These are phyloP conservation scores for Macropis europaea DNA, from an alignment of 2,888 invertebrate species.

Conservation along the genomic window DNA sequence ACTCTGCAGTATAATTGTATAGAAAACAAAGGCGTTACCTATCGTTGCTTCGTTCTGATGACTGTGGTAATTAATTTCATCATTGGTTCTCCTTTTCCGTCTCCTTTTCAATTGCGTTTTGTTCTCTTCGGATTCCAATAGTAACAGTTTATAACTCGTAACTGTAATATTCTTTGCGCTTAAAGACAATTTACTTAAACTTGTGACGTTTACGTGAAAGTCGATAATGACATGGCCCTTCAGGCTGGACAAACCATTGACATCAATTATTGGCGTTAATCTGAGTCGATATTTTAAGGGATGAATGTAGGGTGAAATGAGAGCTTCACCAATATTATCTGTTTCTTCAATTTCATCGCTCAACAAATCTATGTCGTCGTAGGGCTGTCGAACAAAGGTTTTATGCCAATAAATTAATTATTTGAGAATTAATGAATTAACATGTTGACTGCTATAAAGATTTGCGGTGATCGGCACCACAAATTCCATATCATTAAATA, in stretches of 20 bases:
- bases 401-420: background rate
- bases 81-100: constrained; percentile 34
- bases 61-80: background rate
- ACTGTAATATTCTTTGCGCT: constrained; percentile 66
- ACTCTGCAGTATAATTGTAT: too few relatives aligned
- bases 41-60: background rate
- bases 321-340: constrained; percentile 16
- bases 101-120: constrained; percentile 20
- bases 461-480: too few relatives aligned
- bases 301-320: constrained; percentile 61
- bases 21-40: constrained; percentile 14
- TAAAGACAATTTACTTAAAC: constrained; percentile 62
- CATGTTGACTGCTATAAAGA: too few relatives aligned
- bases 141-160: constrained; percentile 48
- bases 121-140: background rate
- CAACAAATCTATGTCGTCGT: constrained; percentile 60
- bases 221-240: constrained; percentile 66
- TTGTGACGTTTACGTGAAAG: constrained; percentile 62
- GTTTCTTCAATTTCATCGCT: constrained; percentile 57
- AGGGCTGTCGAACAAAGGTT: constrained; percentile 44
- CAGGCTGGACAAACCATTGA: constrained; percentile 52
- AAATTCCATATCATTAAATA: too few relatives aligned
- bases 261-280: constrained; percentile 60
- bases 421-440: too few relatives aligned
- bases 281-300: constrained; percentile 68